Evolutionary conservation across 2,888 invertebrate genomes (phyloP).

Genomic region (Ethmia dodecea): DNA sequence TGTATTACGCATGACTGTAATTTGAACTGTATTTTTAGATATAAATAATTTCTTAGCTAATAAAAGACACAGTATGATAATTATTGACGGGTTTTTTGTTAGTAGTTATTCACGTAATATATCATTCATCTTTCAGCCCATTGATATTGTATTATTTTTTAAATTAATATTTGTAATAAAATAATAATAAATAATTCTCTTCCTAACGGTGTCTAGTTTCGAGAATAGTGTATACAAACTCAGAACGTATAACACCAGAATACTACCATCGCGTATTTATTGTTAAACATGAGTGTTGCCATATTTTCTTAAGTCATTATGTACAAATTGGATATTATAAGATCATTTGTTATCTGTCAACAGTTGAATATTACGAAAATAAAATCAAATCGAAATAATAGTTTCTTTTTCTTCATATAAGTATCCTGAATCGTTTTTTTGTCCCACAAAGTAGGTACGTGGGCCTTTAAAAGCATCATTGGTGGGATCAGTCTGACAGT

Average conservation of each 20-base stretch:
- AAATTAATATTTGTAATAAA: background rate
- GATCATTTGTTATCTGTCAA: slow-evolving; percentile 77
- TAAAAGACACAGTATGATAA: too few relatives aligned
- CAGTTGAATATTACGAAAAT: slow-evolving; percentile 77
- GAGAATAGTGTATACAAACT: slow-evolving; percentile 4
- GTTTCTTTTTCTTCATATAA: slow-evolving; percentile 41
- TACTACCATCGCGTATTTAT: slow-evolving; percentile 53
- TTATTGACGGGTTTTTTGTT: too few relatives aligned
- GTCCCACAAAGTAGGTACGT: too few relatives aligned
- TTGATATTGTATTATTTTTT: slow-evolving; percentile 1
- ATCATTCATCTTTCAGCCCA: too few relatives aligned
- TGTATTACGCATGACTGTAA: slow-evolving; percentile 31
- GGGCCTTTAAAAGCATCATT: too few relatives aligned
- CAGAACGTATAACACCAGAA: slow-evolving; percentile 29
- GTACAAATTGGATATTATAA: slow-evolving; percentile 77
- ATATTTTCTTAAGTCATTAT: slow-evolving; percentile 77
- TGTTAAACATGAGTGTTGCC: slow-evolving; percentile 76
- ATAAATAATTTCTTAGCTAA: slow-evolving; percentile 30
- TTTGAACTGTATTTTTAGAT: slow-evolving; percentile 39
- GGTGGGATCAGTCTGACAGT: too few relatives aligned
- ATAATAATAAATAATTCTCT: slow-evolving; percentile 5
- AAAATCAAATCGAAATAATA: slow-evolving; percentile 54
- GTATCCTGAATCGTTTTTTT: too few relatives aligned
- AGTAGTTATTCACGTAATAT: too few relatives aligned
- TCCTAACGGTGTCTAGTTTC: slow-evolving; percentile 6